These are phyloP conservation scores for Parus major DNA, from an alignment of 2,113 vertebrate species.

Conservation along the genomic window DNA sequence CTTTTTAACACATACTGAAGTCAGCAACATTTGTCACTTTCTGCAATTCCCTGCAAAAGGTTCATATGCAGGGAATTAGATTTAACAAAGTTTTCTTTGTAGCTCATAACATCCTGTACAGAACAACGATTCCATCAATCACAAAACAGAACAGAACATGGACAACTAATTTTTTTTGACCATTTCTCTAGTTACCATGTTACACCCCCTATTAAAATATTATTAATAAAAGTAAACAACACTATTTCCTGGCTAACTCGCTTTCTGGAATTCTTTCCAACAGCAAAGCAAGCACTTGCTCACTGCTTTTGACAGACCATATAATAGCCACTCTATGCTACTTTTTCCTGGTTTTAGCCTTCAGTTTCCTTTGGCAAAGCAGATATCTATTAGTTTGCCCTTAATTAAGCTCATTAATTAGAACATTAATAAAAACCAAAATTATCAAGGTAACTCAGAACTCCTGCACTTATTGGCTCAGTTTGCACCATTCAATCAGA, in stretches of 20 bases:
- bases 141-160: background rate
- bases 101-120: background rate
- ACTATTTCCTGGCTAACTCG: background rate
- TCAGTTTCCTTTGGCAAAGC: background rate
- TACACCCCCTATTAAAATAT: background rate
- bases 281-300: background rate
- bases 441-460: background rate
- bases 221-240: background rate
- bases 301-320: background rate
- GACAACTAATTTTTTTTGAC: background rate
- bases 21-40: background rate
- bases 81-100: background rate
- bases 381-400: background rate
- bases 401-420: background rate
- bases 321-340: background rate
- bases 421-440: background rate
- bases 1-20: background rate
- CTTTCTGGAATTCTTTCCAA: background rate
- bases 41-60: background rate
- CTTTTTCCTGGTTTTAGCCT: background rate
- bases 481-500: background rate
- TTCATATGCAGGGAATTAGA: background rate
- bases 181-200: background rate
- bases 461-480: background rate
- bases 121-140: fast-evolving